Evolutionary conservation across 1,140 invertebrate species (phyloP).

Genomic region (Neuroterus valhalla): DNA sequence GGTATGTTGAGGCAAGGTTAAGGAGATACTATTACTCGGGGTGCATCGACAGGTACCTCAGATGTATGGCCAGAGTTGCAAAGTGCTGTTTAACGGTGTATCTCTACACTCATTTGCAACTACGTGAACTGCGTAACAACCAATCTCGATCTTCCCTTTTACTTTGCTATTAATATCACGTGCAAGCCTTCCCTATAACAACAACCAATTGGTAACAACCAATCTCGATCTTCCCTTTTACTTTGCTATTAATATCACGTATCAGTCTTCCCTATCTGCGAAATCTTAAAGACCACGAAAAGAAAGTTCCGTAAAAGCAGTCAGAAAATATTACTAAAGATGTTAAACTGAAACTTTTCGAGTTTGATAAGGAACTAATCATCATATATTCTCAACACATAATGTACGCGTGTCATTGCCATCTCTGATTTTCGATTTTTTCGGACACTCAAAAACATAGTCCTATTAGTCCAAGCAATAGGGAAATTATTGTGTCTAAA

Average conservation of each 20-base stretch:
- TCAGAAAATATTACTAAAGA: no score
- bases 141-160: conserved; percentile 18
- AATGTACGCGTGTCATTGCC: no score
- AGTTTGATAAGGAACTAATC: no score
- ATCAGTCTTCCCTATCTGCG: neutral
- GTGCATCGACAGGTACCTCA: neutral
- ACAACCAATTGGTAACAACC: no score
- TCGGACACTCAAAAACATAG: no score
- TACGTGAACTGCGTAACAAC: conserved; percentile 26
- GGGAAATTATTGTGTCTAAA: no score
- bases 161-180: conserved; percentile 58
- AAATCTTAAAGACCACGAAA: conserved; percentile 12
- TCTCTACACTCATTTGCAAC: conserved; percentile 27
- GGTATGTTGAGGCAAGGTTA: no score
- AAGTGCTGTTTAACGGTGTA: conserved; percentile 13
- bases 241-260: conserved; percentile 57
- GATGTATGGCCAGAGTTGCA: conserved; percentile 15
- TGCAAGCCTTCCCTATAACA: conserved; percentile 57
- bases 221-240: conserved; percentile 18
- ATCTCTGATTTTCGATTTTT: no score
- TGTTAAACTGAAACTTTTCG: no score
- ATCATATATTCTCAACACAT: no score
- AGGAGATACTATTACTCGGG: neutral
- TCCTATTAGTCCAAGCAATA: no score
- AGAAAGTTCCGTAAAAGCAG: neutral